Conservation (phyloP, 2,888 invertebrate genomes). For the Mythimna vitellina region DNA sequence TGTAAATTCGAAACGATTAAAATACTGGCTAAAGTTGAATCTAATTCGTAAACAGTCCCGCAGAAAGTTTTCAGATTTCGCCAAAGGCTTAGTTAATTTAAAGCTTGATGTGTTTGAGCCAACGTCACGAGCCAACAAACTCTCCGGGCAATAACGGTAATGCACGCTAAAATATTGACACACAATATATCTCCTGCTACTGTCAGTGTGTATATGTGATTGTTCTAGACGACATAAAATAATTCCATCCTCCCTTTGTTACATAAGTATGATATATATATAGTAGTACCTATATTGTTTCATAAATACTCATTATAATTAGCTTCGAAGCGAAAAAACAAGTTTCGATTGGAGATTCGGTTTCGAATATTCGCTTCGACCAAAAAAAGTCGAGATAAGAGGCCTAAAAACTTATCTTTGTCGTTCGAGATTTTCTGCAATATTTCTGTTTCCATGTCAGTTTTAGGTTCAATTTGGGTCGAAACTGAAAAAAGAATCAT, state of each 20-base stretch:
- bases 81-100: background rate
- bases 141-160: conserved; percentile 11
- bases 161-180: conserved; percentile 35
- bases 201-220: conserved; percentile 36
- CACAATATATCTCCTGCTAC: conserved; percentile 17
- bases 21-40: background rate
- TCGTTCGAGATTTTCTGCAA: no score
- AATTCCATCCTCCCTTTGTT: conserved; percentile 48
- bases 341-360: no score
- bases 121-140: background rate
- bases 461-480: no score
- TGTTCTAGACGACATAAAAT: conserved; percentile 35
- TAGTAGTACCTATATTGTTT: conserved; percentile 27
- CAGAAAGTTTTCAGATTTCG: background rate
- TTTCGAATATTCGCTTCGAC: no score
- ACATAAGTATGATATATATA: conserved; percentile 22
- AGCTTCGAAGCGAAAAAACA: no score
- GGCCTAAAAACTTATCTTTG: no score
- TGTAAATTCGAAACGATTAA: background rate
- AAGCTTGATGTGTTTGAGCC: background rate
- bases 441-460: no score
- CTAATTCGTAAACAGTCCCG: background rate
- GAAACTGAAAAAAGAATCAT: no score
- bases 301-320: conserved; percentile 36
- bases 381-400: no score